These are phyloP conservation scores for Liasis olivaceus DNA, from an alignment of 2,797 vertebrate species.

Conservation along the genomic window DNA sequence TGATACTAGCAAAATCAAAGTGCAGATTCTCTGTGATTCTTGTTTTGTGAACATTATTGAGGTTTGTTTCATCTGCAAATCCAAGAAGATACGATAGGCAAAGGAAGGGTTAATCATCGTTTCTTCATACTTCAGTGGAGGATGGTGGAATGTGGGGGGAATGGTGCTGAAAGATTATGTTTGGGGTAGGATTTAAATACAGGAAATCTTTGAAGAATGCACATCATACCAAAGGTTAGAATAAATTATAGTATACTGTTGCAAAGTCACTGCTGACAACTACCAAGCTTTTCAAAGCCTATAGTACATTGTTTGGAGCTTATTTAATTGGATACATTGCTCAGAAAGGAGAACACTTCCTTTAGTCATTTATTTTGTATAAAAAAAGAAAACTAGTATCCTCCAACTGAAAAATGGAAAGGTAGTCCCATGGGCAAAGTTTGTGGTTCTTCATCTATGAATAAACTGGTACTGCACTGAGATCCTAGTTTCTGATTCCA, in stretches of 20 bases:
- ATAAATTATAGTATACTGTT: conserved; percentile 17
- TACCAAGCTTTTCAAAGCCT: background rate
- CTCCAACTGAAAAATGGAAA: background rate
- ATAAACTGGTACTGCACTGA: background rate
- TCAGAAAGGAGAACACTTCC: background rate
- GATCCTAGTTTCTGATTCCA: background rate
- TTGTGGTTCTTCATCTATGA: background rate
- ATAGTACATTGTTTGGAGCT: conserved; percentile 24
- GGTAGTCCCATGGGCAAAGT: background rate
- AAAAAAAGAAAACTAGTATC: background rate
- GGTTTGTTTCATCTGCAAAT: conserved; percentile 20
- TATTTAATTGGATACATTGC: conserved; percentile 12
- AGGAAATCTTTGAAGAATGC: conserved; percentile 66
- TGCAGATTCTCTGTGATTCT: background rate
- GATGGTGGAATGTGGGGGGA: conserved; percentile 42
- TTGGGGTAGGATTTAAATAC: conserved; percentile 60
- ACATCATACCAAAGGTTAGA: conserved; percentile 42
- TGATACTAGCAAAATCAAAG: background rate
- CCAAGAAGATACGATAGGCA: conserved; percentile 35
- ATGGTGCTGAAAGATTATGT: conserved; percentile 30
- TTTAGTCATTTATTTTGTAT: background rate
- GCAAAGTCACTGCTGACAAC: conserved; percentile 27
- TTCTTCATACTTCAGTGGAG: conserved; percentile 40
- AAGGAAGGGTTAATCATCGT: conserved; percentile 24
- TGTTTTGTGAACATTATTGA: conserved; percentile 9